Percentiles rank a stretch among this genome's conserved stretches.
Evolutionary conservation across 35 echinoderm and acorn worm species (phyloP).

Genomic region (Ptychodera flava): DNA sequence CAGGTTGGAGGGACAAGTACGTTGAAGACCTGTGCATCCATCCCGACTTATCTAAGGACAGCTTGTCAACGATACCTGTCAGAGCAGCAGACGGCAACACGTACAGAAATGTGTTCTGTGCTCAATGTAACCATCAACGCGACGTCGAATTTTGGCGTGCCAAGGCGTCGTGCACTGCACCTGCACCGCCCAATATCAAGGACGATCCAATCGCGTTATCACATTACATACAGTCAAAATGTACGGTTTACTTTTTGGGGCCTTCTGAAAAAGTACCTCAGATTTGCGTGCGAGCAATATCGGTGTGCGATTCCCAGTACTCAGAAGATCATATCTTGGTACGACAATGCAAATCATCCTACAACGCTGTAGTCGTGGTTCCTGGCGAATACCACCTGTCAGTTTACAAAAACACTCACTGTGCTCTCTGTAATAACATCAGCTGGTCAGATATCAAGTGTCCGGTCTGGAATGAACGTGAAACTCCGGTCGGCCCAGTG

Average conservation of each 20-base stretch:
- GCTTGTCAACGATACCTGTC: slow-evolving; percentile 41
- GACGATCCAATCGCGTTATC: slow-evolving; percentile 28
- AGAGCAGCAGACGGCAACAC: slow-evolving; percentile 46
- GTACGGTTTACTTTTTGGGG: slow-evolving; percentile 23
- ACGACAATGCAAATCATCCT: slow-evolving; percentile 5
- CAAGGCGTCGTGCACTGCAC: slow-evolving; percentile 24
- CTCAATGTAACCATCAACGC: slow-evolving; percentile 38
- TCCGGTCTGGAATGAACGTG: background rate
- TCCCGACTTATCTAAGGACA: slow-evolving; percentile 7
- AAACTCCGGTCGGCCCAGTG: background rate
- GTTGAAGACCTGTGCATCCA: slow-evolving; percentile 24
- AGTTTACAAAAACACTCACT: slow-evolving; percentile 33
- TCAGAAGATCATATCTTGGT: background rate
- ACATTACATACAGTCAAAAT: slow-evolving; percentile 29
- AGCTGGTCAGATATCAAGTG: background rate
- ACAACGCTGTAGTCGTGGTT: background rate
- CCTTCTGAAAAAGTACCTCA: slow-evolving; percentile 13
- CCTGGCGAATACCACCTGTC: background rate
- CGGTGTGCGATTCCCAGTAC: slow-evolving; percentile 21
- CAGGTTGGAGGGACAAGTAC: slow-evolving; percentile 14
- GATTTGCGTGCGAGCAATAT: slow-evolving; percentile 26
- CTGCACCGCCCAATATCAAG: slow-evolving; percentile 6
- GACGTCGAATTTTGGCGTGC: slow-evolving; percentile 36
- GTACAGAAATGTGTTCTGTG: slow-evolving; percentile 67
- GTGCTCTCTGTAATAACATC: slow-evolving; percentile 31